These are phyloP conservation scores for Zapus hudsonius DNA, from an alignment of 2,113 vertebrate species.

Conservation along the genomic window DNA sequence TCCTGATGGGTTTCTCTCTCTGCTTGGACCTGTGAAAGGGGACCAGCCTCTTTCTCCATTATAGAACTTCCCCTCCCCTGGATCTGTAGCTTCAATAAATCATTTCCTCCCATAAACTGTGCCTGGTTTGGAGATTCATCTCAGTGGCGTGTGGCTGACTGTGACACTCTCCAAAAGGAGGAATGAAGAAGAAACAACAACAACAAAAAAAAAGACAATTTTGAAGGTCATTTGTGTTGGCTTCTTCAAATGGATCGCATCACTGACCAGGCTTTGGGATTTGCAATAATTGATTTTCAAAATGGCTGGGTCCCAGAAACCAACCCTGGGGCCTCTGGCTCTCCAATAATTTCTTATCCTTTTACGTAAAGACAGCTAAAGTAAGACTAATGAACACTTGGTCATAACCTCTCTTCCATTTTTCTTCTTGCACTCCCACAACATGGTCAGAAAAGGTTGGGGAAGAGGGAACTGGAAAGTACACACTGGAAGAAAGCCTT, in stretches of 20 bases:
- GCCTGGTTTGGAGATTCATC: too few relatives aligned
- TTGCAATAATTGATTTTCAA: not conserved
- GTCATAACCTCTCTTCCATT: not conserved
- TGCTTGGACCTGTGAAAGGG: too few relatives aligned
- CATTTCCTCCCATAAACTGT: too few relatives aligned
- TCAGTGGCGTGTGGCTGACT: too few relatives aligned
- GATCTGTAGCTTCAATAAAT: too few relatives aligned
- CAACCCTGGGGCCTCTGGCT: not conserved
- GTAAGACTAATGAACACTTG: not conserved
- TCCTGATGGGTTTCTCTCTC: too few relatives aligned
- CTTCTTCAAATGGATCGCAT: not conserved
- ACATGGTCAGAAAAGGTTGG: not conserved
- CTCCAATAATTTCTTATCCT: not conserved
- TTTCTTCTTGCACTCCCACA: not conserved
- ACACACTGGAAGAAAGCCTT: not conserved
- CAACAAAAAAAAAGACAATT: not conserved
- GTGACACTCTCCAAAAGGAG: not conserved
- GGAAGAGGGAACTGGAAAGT: not conserved
- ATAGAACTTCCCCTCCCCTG: too few relatives aligned
- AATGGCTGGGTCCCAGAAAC: not conserved
- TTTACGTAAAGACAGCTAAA: not conserved
- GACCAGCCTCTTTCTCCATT: too few relatives aligned
- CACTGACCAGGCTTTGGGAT: not conserved
- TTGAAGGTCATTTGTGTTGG: not conserved
- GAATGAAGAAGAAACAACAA: not conserved